Evolutionary conservation across 2,888 invertebrate genomes (phyloP).

Genomic region (Drosophila macrospina): DNA sequence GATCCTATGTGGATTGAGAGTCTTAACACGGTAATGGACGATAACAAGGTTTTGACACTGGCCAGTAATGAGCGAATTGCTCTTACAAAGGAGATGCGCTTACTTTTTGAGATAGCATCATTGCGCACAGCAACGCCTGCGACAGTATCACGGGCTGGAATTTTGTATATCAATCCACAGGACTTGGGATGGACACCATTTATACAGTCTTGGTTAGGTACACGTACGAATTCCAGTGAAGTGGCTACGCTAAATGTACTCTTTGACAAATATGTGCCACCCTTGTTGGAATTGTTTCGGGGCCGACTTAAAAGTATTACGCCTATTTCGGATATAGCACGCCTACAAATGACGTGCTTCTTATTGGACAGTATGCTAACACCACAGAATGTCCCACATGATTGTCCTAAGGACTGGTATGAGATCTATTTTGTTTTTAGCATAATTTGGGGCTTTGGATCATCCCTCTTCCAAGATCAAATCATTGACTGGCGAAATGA

Average conservation of each 20-base stretch:
- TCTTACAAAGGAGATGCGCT: conserved; percentile 93
- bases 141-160: conserved; percentile 97
- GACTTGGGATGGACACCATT: conserved; percentile 98
- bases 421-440: conserved; percentile 97
- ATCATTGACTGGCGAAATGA: conserved; percentile 96
- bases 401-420: conserved; percentile 96
- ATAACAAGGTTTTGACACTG: conserved; percentile 96
- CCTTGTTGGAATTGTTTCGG: conserved; percentile 91
- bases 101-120: conserved; percentile 97
- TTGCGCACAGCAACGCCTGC: conserved; percentile 97
- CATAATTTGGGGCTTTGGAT: conserved; percentile 97
- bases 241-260: conserved; percentile 93
- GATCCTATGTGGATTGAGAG: conserved; percentile 99
- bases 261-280: conserved; percentile 97
- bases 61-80: conserved; percentile 98
- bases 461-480: conserved; percentile 95
- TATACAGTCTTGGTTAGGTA: conserved; percentile 95
- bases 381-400: conserved; percentile 91
- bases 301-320: conserved; percentile 94
- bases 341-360: conserved; percentile 94
- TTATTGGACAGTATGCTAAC: conserved; percentile 94
- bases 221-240: conserved; percentile 89
- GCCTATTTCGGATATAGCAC: conserved; percentile 95
- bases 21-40: conserved; percentile 98
- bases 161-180: conserved; percentile 96